Conservation (phyloP, 2,797 vertebrate species). For the Sebastolobus alascanus region DNA sequence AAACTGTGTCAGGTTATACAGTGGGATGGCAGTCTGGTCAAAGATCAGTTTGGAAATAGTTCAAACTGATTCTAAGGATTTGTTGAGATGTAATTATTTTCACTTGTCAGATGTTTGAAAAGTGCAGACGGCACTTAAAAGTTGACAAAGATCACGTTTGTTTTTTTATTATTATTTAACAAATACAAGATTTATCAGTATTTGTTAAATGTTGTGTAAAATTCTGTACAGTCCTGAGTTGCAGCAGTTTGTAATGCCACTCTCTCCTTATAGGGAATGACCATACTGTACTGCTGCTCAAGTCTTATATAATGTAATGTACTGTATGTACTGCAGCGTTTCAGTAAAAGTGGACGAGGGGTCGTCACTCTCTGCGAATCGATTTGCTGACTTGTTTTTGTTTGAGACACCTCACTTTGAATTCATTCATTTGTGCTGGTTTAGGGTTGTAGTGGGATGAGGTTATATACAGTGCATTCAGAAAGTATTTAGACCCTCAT, state of each 20-base stretch:
- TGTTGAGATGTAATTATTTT: slow-evolving; percentile 53
- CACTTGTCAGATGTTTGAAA: background rate
- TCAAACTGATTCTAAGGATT: slow-evolving; percentile 19
- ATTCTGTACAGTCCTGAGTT: background rate
- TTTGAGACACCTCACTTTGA: background rate
- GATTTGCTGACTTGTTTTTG: background rate
- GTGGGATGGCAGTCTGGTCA: slow-evolving; percentile 6
- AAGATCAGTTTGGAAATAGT: slow-evolving; percentile 51
- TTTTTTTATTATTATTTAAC: slow-evolving; percentile 31
- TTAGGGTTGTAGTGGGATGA: background rate
- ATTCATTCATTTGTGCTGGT: background rate
- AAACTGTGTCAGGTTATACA: slow-evolving; percentile 64
- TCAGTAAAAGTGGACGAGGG: slow-evolving; percentile 50
- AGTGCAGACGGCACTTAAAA: background rate
- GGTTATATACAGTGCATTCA: background rate
- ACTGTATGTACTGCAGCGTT: slow-evolving; percentile 21
- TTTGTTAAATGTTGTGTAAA: background rate
- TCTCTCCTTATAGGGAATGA: background rate
- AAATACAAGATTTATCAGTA: background rate
- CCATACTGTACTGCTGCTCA: background rate
- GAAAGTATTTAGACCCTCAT: background rate
- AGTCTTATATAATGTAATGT: slow-evolving; percentile 14
- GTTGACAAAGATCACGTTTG: background rate
- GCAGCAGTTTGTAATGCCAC: background rate
- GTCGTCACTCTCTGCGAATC: background rate